Conservation (phyloP, 2,888 invertebrate genomes). For the Thera britannica region DNA sequence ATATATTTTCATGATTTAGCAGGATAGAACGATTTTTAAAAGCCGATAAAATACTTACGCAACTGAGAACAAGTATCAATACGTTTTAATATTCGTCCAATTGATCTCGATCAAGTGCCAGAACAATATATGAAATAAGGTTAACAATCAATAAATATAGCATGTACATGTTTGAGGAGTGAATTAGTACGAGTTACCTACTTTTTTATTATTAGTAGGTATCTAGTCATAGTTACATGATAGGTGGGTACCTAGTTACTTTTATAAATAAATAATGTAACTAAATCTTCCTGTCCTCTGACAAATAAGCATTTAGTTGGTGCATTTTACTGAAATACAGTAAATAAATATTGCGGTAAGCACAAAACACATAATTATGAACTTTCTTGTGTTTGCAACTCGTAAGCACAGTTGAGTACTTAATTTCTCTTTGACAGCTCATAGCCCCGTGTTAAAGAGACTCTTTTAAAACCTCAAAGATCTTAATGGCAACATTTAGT, state of each 20-base stretch:
- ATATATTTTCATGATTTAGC: too few species aligned
- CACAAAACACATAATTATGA: not conserved
- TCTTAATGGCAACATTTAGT: not conserved
- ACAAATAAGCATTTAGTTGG: too few species aligned
- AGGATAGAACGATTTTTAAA: too few species aligned
- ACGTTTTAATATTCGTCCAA: slow-evolving; percentile 2
- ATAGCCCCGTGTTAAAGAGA: not conserved
- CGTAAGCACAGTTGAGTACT: not conserved
- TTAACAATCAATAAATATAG: not conserved
- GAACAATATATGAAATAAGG: slow-evolving; percentile 1
- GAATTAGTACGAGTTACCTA: not conserved
- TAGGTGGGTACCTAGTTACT: not conserved
- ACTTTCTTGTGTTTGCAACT: not conserved
- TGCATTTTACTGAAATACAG: not conserved
- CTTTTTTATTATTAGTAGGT: not conserved
- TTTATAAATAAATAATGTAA: not conserved
- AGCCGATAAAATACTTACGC: too few species aligned
- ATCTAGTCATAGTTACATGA: too few species aligned
- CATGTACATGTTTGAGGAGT: slow-evolving; percentile 3
- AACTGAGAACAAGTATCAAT: not conserved
- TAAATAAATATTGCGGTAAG: not conserved
- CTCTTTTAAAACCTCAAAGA: not conserved
- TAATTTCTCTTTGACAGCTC: not conserved
- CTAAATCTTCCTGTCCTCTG: not conserved
- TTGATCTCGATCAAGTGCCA: not conserved